A percentile compares a stretch with the other conserved stretches of the same genome.
Evolutionary conservation across 2,113 vertebrate genomes (phyloP).

Genomic region (Pelvicachromis taeniatus): DNA sequence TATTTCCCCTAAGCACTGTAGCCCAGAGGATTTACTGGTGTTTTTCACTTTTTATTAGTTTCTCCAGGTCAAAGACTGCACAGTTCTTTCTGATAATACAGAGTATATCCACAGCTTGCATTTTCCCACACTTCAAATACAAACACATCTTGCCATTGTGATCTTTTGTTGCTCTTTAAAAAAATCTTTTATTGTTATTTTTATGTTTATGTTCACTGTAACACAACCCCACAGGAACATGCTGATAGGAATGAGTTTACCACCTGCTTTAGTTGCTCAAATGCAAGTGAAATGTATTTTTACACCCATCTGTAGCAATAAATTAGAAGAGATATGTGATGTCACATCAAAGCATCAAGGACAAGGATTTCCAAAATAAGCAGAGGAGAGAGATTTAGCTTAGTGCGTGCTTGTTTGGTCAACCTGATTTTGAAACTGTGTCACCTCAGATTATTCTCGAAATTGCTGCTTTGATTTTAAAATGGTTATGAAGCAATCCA

Average conservation of each 20-base stretch:
- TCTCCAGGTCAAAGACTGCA: not conserved
- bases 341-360: conserved; percentile 11
- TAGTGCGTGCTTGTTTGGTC: conserved; percentile 24
- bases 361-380: conserved; percentile 37
- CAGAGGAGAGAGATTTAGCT: conserved; percentile 40
- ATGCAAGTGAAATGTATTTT: not conserved
- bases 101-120: not conserved
- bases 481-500: not conserved
- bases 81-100: not conserved
- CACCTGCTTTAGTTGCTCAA: not conserved
- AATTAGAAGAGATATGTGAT: conserved; percentile 41
- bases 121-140: not conserved
- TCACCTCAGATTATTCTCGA: conserved; percentile 1
- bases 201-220: not conserved
- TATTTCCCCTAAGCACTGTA: conserved; percentile 20
- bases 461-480: not conserved
- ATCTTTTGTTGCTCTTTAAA: not conserved
- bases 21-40: conserved; percentile 37
- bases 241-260: not conserved
- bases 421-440: conserved; percentile 21
- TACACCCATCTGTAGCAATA: not conserved
- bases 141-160: not conserved
- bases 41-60: conserved; percentile 47
- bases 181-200: not conserved
- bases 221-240: not conserved